These are phyloP conservation scores for Bellardia bayeri DNA, from an alignment of 2,888 invertebrate species.

Conservation along the genomic window DNA sequence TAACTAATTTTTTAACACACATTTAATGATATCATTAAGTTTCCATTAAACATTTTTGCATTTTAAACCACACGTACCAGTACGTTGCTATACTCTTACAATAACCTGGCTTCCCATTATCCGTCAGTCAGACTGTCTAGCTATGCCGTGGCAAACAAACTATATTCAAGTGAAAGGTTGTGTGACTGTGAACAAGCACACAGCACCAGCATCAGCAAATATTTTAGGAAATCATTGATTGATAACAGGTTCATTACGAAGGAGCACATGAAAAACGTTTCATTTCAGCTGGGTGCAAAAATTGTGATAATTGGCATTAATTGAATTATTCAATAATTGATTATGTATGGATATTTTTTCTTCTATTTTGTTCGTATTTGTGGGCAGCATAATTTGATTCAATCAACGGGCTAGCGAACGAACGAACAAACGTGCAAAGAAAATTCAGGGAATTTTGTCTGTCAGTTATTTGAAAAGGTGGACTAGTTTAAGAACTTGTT, in stretches of 20 bases:
- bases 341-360: slow-evolving; percentile 41
- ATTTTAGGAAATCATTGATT: slow-evolving; percentile 57
- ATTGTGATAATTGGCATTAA: slow-evolving; percentile 70
- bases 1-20: slow-evolving; percentile 75
- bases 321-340: slow-evolving; percentile 72
- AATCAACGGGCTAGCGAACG: background rate
- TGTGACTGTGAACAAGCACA: slow-evolving; percentile 4
- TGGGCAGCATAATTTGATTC: slow-evolving; percentile 46
- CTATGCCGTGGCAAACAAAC: background rate
- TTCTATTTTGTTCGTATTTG: background rate
- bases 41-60: slow-evolving; percentile 66
- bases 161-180: slow-evolving; percentile 65
- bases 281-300: slow-evolving; percentile 43
- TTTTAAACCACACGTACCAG: slow-evolving; percentile 21
- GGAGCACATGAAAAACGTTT: slow-evolving; percentile 33
- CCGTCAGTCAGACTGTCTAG: background rate
- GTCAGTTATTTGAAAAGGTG: slow-evolving; percentile 30
- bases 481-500: slow-evolving; percentile 32
- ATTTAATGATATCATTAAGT: slow-evolving; percentile 74
- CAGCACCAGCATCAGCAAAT: background rate
- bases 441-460: slow-evolving; percentile 37
- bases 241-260: slow-evolving; percentile 64
- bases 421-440: slow-evolving; percentile 28
- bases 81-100: background rate
- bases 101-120: background rate